Evolutionary conservation across 2,113 vertebrate genomes (phyloP).

Genomic region (Halcyon malimbica): DNA sequence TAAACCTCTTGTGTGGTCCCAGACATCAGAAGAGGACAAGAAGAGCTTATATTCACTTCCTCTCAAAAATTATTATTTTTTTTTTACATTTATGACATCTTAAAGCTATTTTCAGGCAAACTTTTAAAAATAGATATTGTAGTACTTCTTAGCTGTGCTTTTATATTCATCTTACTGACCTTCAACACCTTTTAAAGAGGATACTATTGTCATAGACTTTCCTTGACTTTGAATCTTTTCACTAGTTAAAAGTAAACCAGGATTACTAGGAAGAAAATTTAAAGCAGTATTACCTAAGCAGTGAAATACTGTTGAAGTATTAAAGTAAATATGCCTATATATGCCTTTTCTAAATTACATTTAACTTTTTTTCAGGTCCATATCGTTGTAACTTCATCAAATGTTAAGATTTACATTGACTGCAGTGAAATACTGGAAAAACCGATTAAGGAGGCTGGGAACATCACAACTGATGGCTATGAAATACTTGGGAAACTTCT

Average conservation of each 20-base stretch:
- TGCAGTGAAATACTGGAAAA: constrained; percentile 91
- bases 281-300: neutral
- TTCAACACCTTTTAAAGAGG: neutral
- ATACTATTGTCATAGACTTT: neutral
- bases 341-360: neutral
- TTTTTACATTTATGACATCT: neutral
- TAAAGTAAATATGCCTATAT: neutral
- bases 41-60: neutral
- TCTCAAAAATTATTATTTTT: neutral
- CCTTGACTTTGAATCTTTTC: neutral
- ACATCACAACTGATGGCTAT: constrained; percentile 90
- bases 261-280: neutral
- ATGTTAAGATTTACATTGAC: constrained; percentile 91
- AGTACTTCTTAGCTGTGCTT: neutral
- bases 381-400: constrained; percentile 88
- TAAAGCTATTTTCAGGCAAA: neutral
- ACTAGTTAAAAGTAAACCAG: neutral
- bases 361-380: constrained; percentile 82
- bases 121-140: neutral
- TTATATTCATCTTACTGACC: neutral
- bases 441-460: constrained; percentile 86
- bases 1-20: constrained; percentile 28
- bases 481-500: constrained; percentile 94
- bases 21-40: neutral
- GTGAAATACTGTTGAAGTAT: neutral